phyloP scores from a whole-genome alignment of 2,888 invertebrate genomes.

The Thalpophila matura region DNA sequence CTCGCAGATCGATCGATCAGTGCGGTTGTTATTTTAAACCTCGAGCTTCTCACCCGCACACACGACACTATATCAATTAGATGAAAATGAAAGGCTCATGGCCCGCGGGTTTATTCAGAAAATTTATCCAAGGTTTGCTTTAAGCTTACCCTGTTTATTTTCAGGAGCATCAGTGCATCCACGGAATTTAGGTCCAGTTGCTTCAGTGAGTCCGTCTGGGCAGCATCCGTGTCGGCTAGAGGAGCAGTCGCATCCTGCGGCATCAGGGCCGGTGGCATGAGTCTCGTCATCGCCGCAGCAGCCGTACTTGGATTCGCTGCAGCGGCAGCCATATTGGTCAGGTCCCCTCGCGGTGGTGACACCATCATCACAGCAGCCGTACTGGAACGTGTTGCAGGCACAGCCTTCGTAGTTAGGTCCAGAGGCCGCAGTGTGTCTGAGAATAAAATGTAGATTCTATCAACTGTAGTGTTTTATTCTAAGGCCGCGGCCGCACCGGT shows the following conservation, averaged over 20 bases:
- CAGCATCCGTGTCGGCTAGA: slow-evolving; percentile 96
- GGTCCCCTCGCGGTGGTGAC: slow-evolving; percentile 93
- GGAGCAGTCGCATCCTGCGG: slow-evolving; percentile 95
- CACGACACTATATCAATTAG: no score
- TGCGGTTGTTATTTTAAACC: no score
- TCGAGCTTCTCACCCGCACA: no score
- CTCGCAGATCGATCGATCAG: no score
- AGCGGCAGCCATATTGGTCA: slow-evolving; percentile 93
- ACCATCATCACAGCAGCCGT: slow-evolving; percentile 97
- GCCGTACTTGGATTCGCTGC: slow-evolving; percentile 93
- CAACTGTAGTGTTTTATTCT: not conserved
- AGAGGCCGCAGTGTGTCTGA: slow-evolving; percentile 92
- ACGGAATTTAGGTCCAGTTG: slow-evolving; percentile 95
- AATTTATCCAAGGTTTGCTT: no score
- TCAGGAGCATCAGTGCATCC: slow-evolving; percentile 94
- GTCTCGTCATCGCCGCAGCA: slow-evolving; percentile 97
- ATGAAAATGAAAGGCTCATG: no score
- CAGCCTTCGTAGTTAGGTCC: slow-evolving; percentile 96
- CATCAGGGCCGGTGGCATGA: slow-evolving; percentile 94
- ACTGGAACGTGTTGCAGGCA: slow-evolving; percentile 95
- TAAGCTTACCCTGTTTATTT: slow-evolving; percentile 91
- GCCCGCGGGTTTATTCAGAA: no score
- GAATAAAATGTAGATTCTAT: not conserved
- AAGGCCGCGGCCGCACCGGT: no score
- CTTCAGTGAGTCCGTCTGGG: slow-evolving; percentile 94